Percentiles rank a stretch among this genome's conserved stretches.
phyloP scores from a whole-genome alignment of 1,140 invertebrate genomes.

The Thereuonema tuberculata region DNA sequence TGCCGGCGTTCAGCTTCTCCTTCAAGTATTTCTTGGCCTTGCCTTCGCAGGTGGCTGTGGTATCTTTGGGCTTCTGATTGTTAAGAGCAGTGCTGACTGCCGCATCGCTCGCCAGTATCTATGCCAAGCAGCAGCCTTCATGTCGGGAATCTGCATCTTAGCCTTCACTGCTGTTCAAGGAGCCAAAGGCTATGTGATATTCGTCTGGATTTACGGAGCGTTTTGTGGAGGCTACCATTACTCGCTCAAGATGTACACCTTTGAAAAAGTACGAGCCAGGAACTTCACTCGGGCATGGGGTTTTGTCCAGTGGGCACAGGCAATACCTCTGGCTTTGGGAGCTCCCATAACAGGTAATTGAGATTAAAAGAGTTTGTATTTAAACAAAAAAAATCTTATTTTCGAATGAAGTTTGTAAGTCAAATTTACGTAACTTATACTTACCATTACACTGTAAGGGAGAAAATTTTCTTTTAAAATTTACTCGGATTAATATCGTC shows the following conservation, averaged over 20 bases:
- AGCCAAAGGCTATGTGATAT: slow-evolving; percentile 54
- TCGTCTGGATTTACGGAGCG: slow-evolving; percentile 63
- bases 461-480: too few relatives aligned
- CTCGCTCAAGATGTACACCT: slow-evolving; percentile 74
- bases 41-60: slow-evolving; percentile 68
- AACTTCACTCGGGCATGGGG: slow-evolving; percentile 80
- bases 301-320: slow-evolving; percentile 75
- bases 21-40: slow-evolving; percentile 64
- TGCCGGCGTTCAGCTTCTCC: slow-evolving; percentile 44
- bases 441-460: too few relatives aligned
- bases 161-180: slow-evolving; percentile 67
- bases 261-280: slow-evolving; percentile 64
- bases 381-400: background rate
- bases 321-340: slow-evolving; percentile 67
- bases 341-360: slow-evolving; percentile 64
- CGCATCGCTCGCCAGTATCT: slow-evolving; percentile 72
- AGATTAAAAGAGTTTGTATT: background rate
- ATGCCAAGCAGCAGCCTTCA: slow-evolving; percentile 56
- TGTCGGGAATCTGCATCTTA: slow-evolving; percentile 61
- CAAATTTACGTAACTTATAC: too few relatives aligned
- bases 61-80: slow-evolving; percentile 62
- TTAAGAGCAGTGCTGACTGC: slow-evolving; percentile 68
- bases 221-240: slow-evolving; percentile 68
- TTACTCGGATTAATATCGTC: too few relatives aligned
- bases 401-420: background rate